A percentile compares a stretch with the other conserved stretches of the same genome.
phyloP scores from a whole-genome alignment of 1,140 invertebrate genomes.

The Diabrotica undecimpunctata region DNA sequence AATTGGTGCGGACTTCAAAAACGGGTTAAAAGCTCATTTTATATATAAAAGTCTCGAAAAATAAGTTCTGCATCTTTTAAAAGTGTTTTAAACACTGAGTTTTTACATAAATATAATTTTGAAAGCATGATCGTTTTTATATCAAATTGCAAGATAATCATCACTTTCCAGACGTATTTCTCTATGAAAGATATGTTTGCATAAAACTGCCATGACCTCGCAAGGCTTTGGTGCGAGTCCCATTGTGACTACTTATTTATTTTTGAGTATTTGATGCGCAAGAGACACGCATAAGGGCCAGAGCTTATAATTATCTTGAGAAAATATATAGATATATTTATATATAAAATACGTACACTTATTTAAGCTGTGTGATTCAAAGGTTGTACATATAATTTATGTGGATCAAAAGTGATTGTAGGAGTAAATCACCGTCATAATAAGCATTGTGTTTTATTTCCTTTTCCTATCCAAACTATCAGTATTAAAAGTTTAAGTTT shows the following conservation, averaged over 20 bases:
- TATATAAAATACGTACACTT: slow-evolving; percentile 43
- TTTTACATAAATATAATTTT: no score
- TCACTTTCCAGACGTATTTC: background rate
- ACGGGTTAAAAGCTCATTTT: no score
- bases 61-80: no score
- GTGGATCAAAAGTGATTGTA: slow-evolving; percentile 47
- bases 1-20: no score
- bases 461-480: no score
- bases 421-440: slow-evolving; percentile 45
- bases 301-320: slow-evolving; percentile 39
- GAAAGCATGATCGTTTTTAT: no score
- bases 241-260: slow-evolving; percentile 26
- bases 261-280: slow-evolving; percentile 34
- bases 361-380: slow-evolving; percentile 47
- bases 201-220: slow-evolving; percentile 29
- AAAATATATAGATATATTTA: slow-evolving; percentile 36
- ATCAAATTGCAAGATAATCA: background rate
- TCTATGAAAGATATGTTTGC: slow-evolving; percentile 27
- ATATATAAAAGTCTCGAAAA: no score
- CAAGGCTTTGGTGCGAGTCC: slow-evolving; percentile 24
- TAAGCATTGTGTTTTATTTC: background rate
- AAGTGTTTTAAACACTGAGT: no score
- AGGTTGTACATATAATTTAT: slow-evolving; percentile 49
- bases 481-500: background rate
- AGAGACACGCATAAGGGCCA: slow-evolving; percentile 38